Evolutionary conservation across 2,797 vertebrate genomes (phyloP), one percentile per base, ranked within the genome.

Genomic region (Muscicapa comitata): DNA sequence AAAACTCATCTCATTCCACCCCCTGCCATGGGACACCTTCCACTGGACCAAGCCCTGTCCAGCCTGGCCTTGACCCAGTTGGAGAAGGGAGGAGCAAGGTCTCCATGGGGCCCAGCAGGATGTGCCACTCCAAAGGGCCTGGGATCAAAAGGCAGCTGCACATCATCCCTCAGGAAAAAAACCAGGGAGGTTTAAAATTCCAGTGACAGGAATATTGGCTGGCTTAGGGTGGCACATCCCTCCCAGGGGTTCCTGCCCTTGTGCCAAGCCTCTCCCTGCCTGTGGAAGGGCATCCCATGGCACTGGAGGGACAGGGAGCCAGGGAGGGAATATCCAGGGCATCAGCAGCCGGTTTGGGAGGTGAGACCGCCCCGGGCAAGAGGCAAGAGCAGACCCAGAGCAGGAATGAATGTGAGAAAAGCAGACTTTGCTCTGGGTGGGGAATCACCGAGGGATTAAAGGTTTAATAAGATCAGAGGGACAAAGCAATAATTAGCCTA

Each of bases 391-490:
- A 85, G 86, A 72, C 72, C 94, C 90, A 79, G 88, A 11, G 72
- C 88, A 71, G 92, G 92, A 89, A 91, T 89, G 92, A 89, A 92
- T 94, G 92, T 94, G 95, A 93, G 89, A 96, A 95, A 93, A 93
- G 78, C 89, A 95, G 96, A 58, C 94, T 96, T 92, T 96, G 92
- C 95, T 92, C 92, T 91, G 94, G 96, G 94, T 96, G 94, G 95
- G 95, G 94, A 97, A 96, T 88, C 95, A 94, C 94, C 16, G 28
- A 76, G 89, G 95, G 94, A 96, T 97, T 97, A 96, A 97, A 96
- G 95, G 94, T 96, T 96, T 97, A 97, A 96, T 96, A 96, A 97
- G 94, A 96, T 97, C 96, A 97, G 96, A 97, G 91, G 94, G 94
- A 97, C 94, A 91, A 96, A 96, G 95, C 94, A 96, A 96, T 97